phyloP scores from a whole-genome alignment of 2,113 vertebrate species.

The Seriola rivoliana region DNA sequence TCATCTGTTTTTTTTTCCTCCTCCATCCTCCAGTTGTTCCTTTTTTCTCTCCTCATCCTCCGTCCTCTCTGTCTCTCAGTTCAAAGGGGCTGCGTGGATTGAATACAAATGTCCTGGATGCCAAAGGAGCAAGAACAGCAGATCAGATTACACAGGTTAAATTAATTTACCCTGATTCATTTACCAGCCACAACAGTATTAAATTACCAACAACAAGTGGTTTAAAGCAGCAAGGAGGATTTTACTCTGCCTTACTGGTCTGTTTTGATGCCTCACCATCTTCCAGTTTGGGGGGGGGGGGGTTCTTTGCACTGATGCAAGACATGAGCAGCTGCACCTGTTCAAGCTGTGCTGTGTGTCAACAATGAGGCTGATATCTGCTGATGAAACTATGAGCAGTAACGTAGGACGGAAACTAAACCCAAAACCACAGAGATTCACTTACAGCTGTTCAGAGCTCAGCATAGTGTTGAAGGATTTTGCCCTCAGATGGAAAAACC shows the following conservation, averaged over 20 bases:
- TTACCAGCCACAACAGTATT: conserved; percentile 8
- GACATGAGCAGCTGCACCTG: not conserved
- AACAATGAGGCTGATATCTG: too few species aligned
- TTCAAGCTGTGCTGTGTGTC: too few species aligned
- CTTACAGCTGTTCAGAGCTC: not conserved
- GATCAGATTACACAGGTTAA: conserved; percentile 44
- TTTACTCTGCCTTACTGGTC: not conserved
- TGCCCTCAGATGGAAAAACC: too few species aligned
- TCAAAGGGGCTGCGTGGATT: conserved; percentile 6
- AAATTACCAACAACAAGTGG: not conserved
- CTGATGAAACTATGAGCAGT: not conserved
- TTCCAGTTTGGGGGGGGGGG: not conserved
- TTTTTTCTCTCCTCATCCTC: not conserved
- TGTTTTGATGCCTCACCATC: not conserved
- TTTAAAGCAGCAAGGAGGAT: not conserved
- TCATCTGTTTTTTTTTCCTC: not conserved
- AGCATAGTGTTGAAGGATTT: too few species aligned
- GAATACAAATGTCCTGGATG: conserved; percentile 32
- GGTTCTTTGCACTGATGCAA: too few species aligned
- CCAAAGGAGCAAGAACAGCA: not conserved
- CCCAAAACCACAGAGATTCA: not conserved
- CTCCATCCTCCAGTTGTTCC: not conserved
- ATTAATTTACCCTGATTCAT: conserved; percentile 35
- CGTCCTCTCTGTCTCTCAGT: conserved; percentile 10
- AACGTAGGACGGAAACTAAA: not conserved